Evolutionary conservation across 2,888 invertebrate species (phyloP), one percentile per base, ranked within the genome.

Genomic region (Fragum sueziense): DNA sequence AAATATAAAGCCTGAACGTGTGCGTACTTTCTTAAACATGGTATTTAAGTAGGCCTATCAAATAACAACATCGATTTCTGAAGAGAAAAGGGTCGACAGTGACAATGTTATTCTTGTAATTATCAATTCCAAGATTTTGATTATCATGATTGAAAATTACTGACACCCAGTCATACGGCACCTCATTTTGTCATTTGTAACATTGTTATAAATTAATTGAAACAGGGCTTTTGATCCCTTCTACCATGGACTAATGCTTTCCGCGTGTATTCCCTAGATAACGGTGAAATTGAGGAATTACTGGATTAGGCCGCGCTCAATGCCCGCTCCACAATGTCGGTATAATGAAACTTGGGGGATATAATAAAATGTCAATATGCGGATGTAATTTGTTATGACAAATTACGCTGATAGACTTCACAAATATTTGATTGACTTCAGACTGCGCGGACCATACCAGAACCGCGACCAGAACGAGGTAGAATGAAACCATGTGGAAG

Each of bases 391-490:
- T 84, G 84, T 84, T 76, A 80, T 79, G 79, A 84, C 84, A 84
- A 84, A 84, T 84, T 84, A 84, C 84, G 79, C 68, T 80, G 80
- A 84, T 84, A 84, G 78, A 76, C 80, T 69, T 69, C 74, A 80
- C 83, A 84, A 84, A 84, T 84, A 84, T 84, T 84, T 84, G 83
- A 84, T 84, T 80, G 83, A 80, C 83, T 80, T 75, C 76, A 62
- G 70, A 31, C 59, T 37, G 70, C 51, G 68, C 73, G 76, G 41
- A 25, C 27, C 41, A 27, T 65, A 65, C 41, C 27, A 34, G 34
- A 65, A 65, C 65, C 41, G 41, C 34, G 34, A 37, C 65, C 65
- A 34, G 65, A 65, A 65, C 65, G 31, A 17, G 78, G 78, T 74
- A 74, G 25, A 52, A 37, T 41, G 47, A 69, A 76, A 61, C 70